Percentiles rank a stretch among this genome's conserved stretches.
Evolutionary conservation across 2,888 invertebrate genomes (phyloP).

Genomic region (Acanthosoma haemorrhoidale): DNA sequence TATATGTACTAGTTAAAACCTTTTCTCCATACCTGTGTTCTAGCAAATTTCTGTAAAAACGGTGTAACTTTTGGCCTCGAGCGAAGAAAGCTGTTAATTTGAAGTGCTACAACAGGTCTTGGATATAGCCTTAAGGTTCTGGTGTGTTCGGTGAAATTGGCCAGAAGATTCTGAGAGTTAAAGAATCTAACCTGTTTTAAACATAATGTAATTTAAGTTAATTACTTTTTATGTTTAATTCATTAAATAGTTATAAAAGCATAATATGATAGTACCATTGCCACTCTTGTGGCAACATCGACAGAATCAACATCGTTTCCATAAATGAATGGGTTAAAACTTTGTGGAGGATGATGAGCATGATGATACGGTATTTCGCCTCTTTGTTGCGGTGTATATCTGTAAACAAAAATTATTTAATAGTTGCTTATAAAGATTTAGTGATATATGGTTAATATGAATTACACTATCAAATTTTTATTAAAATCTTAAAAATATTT

Average conservation of each 20-base stretch:
- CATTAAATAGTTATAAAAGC: not conserved
- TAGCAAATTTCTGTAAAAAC: constrained; percentile 86
- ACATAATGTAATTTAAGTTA: constrained; percentile 28
- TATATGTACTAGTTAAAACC: too few species aligned
- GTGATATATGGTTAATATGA: too few species aligned
- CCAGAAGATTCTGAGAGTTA: constrained; percentile 93
- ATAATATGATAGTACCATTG: constrained; percentile 63
- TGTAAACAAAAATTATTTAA: constrained; percentile 16
- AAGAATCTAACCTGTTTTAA: constrained; percentile 65
- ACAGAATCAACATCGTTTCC: constrained; percentile 96
- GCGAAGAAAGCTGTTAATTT: constrained; percentile 91
- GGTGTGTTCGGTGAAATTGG: constrained; percentile 97
- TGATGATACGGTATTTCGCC: constrained; percentile 28
- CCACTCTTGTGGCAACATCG: constrained; percentile 94
- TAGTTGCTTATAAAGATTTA: too few species aligned
- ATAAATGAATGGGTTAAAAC: constrained; percentile 80
- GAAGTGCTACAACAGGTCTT: constrained; percentile 96
- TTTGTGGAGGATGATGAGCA: constrained; percentile 41
- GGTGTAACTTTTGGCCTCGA: constrained; percentile 83
- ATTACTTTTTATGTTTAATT: not conserved
- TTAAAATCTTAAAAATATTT: too few species aligned
- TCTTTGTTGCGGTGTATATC: constrained; percentile 34
- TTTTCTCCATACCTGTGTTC: constrained; percentile 68
- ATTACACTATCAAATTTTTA: too few species aligned
- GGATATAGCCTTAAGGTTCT: constrained; percentile 93